phyloP scores from a whole-genome alignment of 2,113 vertebrate genomes.

The Hymenochirus boettgeri region DNA sequence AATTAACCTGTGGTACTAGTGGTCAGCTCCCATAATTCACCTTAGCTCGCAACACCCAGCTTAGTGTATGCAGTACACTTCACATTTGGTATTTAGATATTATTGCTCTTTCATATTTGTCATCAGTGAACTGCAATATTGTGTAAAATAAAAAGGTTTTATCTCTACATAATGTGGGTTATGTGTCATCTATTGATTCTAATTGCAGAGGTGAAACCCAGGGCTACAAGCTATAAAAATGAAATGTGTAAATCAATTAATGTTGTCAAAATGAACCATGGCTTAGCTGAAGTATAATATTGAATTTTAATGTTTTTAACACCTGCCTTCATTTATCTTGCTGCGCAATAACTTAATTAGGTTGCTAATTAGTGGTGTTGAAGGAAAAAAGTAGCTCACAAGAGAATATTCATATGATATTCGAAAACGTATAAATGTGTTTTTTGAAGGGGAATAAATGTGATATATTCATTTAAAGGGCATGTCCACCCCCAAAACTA shows the following conservation, averaged over 20 bases:
- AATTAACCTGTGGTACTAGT: too few species aligned
- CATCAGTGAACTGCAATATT: too few species aligned
- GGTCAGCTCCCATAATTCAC: too few species aligned
- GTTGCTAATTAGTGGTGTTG: background rate
- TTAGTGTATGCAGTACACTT: too few species aligned
- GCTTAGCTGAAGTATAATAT: slow-evolving; percentile 12
- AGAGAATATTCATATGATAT: slow-evolving; percentile 16
- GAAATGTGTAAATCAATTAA: slow-evolving; percentile 18
- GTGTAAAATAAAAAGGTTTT: too few species aligned
- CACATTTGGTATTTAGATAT: too few species aligned
- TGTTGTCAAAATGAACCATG: background rate
- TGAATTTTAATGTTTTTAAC: slow-evolving; percentile 15
- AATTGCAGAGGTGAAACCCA: slow-evolving; percentile 20
- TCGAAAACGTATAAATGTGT: slow-evolving; percentile 27
- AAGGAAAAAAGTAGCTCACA: background rate
- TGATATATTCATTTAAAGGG: too few species aligned
- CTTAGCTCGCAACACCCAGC: too few species aligned
- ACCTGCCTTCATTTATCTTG: slow-evolving; percentile 31
- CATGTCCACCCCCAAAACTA: too few species aligned
- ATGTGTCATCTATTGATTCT: background rate
- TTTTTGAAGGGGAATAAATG: too few species aligned
- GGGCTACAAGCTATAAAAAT: slow-evolving; percentile 26
- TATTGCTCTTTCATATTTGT: too few species aligned
- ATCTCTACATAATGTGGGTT: too few species aligned
- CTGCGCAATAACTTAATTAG: slow-evolving; percentile 41